Evolutionary conservation across 2,113 vertebrate species (phyloP).

Genomic region (Actenoides lindsayi): DNA sequence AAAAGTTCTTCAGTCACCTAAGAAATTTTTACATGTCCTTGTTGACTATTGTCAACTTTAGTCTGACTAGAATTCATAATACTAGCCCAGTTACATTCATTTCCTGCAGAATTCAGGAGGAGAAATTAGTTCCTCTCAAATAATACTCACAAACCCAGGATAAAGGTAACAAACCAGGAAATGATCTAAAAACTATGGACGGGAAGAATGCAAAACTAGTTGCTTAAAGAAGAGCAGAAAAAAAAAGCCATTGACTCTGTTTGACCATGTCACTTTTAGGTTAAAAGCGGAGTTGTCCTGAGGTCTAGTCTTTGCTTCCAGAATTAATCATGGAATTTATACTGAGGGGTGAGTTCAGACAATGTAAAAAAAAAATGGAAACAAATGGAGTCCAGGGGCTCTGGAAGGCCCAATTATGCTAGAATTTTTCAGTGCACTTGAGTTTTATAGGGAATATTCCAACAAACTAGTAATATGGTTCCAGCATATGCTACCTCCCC

Average conservation of each 20-base stretch:
- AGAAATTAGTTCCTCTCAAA: not conserved
- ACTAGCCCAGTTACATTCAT: not conserved
- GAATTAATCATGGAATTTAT: not conserved
- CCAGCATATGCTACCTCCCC: not conserved
- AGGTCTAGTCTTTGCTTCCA: not conserved
- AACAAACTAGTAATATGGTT: not conserved
- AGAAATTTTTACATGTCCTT: not conserved
- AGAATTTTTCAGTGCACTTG: not conserved
- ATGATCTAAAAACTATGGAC: not conserved
- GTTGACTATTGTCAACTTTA: not conserved
- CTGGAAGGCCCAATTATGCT: not conserved
- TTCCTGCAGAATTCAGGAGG: not conserved
- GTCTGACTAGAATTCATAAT: not conserved
- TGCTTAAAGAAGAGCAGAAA: not conserved
- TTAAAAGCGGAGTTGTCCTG: not conserved
- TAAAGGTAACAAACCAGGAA: not conserved
- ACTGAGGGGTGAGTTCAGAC: not conserved
- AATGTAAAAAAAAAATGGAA: not conserved
- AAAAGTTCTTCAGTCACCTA: not conserved
- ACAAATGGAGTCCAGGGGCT: not conserved
- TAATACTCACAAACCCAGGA: not conserved
- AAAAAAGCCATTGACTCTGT: accelerated
- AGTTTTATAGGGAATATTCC: not conserved
- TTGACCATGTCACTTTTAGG: not conserved
- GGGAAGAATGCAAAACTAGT: not conserved